A percentile compares a stretch with the other conserved stretches of the same genome.
phyloP scores from a whole-genome alignment of 2,888 invertebrate species.

The Palloptera scutellata region DNA sequence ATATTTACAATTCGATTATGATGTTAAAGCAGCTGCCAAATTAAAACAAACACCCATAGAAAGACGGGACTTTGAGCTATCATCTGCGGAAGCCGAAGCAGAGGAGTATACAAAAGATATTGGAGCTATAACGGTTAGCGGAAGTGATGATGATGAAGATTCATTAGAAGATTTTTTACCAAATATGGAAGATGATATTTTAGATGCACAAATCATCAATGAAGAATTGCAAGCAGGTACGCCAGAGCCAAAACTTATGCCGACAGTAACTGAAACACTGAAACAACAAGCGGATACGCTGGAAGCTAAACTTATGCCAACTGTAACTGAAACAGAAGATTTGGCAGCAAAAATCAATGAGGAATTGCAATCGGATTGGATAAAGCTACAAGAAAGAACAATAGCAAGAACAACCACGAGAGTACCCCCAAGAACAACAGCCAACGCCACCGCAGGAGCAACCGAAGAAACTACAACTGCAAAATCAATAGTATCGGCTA shows the following conservation, averaged over 20 bases:
- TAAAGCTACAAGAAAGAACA: too few relatives aligned
- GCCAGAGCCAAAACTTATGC: neutral
- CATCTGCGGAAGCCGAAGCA: slow-evolving; percentile 38
- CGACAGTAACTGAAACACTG: too few relatives aligned
- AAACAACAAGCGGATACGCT: too few relatives aligned
- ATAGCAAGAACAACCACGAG: too few relatives aligned
- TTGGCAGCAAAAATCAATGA: too few relatives aligned
- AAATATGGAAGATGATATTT: slow-evolving; percentile 49
- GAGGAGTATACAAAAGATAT: slow-evolving; percentile 40
- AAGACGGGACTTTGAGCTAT: slow-evolving; percentile 46
- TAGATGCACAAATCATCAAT: slow-evolving; percentile 57
- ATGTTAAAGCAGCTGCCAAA: slow-evolving; percentile 39
- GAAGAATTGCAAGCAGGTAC: slow-evolving; percentile 45
- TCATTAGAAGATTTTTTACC: slow-evolving; percentile 54
- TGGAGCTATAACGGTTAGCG: slow-evolving; percentile 41
- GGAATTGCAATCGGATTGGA: too few relatives aligned
- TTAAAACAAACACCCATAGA: slow-evolving; percentile 33
- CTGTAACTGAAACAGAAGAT: too few relatives aligned
- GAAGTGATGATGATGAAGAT: slow-evolving; percentile 28
- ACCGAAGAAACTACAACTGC: too few relatives aligned
- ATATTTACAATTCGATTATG: slow-evolving; percentile 46
- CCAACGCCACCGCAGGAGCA: neutral
- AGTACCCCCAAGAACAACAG: too few relatives aligned
- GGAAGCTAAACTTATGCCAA: neutral
- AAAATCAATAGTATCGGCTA: neutral